Base-by-base conservation (phyloP, 1,140 invertebrate species). In the Drosophila ogumai region DNA sequence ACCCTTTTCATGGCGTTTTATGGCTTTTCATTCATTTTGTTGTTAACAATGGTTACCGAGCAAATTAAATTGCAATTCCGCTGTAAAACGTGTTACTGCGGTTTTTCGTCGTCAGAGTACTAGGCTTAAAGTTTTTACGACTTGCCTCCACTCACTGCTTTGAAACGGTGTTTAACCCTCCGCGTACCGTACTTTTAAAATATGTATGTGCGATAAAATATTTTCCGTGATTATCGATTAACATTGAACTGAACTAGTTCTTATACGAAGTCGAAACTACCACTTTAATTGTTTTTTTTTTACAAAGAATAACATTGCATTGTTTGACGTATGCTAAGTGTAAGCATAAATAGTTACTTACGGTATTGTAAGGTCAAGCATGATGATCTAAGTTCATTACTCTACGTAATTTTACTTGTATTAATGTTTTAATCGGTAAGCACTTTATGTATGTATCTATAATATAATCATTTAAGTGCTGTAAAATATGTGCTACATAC, bases 361-460 rank as follows among this genome's bases (percentile, higher is more conserved):
- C 46, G 46, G 13, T 15, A 28, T 31, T 57, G 9, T 40, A n/a
- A 57, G 38, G 41, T 25, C 25, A 6, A 0, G 28, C 0, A 28
- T 22, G 12, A 46, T n/a, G 8, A 31, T 28, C 8, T 49, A 31
- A 28, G 8, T 49, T n/a, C 0, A n/a, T n/a, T n/a, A 31, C 13
- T 6, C 8, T 2, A 9, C 28, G n/a, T 28, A n/a, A 28, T 49
- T 28, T 12, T 22, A 8, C 6, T 8, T 28, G 8, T 25, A 25
- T 25, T 0, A 3, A 15, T 46, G 22, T 15, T 46, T 22, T 25
- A 47, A 47, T 46, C 2, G 44, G 44, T 25, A n/a, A 49, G 15
- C 15, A n/a, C 25, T n/a, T 28, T 1, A 49, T n/a, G 25, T 49
- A 49, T 49, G 46, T 49, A 49, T 49, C 25, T 49, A 49, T 28